Evolutionary conservation across 2,797 vertebrate genomes (phyloP).

Genomic region (Psittacula derbiana): DNA sequence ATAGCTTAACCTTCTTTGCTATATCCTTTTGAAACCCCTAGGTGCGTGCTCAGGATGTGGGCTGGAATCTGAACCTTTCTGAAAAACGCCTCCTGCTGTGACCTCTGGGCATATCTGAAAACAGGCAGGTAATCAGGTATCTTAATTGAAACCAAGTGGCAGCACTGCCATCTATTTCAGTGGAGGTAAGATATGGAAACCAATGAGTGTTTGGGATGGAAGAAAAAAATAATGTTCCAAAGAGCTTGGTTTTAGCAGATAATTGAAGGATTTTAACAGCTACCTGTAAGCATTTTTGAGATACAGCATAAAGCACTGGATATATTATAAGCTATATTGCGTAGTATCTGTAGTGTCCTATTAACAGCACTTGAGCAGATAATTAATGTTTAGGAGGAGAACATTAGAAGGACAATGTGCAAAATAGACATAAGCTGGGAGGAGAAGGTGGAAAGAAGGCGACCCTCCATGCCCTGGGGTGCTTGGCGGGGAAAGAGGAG

Average conservation of each 20-base stretch:
- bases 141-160: not conserved
- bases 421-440: not conserved
- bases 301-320: not conserved
- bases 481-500: not conserved
- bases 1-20: not conserved
- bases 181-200: not conserved
- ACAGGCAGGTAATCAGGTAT: not conserved
- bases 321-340: not conserved
- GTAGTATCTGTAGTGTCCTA: not conserved
- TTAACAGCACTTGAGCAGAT: not conserved
- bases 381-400: not conserved
- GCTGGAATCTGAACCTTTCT: not conserved
- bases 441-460: not conserved
- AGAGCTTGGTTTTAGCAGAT: not conserved
- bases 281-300: not conserved
- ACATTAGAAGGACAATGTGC: not conserved
- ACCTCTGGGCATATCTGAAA: not conserved
- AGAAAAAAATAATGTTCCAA: not conserved
- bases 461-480: not conserved
- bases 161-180: not conserved
- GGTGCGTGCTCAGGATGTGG: fast-evolving
- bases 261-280: not conserved
- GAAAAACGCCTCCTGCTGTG: not conserved
- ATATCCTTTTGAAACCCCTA: not conserved
- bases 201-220: not conserved